A percentile compares a stretch with the other conserved stretches of the same genome.
Evolutionary conservation across 2,113 vertebrate species (phyloP).

Genomic region (Phaethornis superciliosus): DNA sequence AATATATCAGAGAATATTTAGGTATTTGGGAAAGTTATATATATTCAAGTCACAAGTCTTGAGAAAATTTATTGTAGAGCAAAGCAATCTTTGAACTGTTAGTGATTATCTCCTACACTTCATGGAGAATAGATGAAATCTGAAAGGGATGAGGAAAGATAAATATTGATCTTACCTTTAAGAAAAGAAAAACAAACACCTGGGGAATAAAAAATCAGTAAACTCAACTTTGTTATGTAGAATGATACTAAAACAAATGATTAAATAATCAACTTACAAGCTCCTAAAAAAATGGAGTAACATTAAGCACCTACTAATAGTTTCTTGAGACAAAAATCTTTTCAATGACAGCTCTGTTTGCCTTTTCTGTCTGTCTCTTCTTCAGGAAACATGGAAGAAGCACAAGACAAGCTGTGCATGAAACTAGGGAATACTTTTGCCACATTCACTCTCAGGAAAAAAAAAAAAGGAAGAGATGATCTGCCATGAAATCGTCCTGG

Average conservation of each 20-base stretch:
- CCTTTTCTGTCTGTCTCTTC: neutral
- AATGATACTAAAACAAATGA: neutral
- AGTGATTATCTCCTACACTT: slow-evolving; percentile 9
- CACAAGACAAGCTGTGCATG: accelerated
- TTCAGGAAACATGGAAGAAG: neutral
- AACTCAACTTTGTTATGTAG: neutral
- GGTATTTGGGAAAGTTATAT: neutral
- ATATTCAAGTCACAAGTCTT: slow-evolving; percentile 25
- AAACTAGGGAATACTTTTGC: neutral
- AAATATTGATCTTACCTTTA: slow-evolving; percentile 25
- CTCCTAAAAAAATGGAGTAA: neutral
- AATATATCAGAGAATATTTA: neutral
- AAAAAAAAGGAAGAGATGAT: neutral
- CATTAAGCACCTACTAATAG: neutral
- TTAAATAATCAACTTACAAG: slow-evolving; percentile 14
- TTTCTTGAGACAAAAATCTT: slow-evolving; percentile 1
- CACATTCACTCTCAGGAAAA: neutral
- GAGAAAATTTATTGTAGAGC: neutral
- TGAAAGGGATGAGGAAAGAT: neutral
- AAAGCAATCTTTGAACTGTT: neutral
- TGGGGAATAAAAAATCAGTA: neutral
- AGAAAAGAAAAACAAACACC: slow-evolving; percentile 31
- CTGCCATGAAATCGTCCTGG: neutral
- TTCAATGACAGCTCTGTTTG: neutral
- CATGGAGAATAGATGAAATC: slow-evolving; percentile 10